Evolutionary conservation across 2,888 invertebrate species (phyloP).

Genomic region (Muscina levida): DNA sequence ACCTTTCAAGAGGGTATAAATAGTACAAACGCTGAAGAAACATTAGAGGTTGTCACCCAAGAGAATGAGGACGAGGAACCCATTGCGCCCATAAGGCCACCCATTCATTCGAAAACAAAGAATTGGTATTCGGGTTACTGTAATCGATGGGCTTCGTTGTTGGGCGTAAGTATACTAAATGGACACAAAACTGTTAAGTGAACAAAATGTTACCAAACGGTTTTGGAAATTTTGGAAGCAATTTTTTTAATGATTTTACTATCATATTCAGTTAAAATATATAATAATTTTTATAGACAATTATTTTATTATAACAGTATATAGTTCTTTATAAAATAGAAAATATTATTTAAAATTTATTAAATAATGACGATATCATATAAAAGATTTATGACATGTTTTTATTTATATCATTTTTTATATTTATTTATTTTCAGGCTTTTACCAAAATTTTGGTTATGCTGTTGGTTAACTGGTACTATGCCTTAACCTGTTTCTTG

Average conservation of each 20-base stretch:
- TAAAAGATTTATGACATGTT: too few relatives aligned
- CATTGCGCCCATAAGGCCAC: slow-evolving; percentile 82
- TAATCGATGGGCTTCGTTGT: slow-evolving; percentile 95
- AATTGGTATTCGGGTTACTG: slow-evolving; percentile 97
- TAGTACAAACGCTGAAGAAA: slow-evolving; percentile 70
- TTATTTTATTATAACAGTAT: too few relatives aligned
- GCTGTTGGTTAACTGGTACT: slow-evolving; percentile 96
- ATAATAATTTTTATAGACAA: too few relatives aligned
- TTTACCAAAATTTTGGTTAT: slow-evolving; percentile 92
- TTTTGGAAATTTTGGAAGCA: too few relatives aligned
- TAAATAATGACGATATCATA: too few relatives aligned
- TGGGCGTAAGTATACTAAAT: slow-evolving; percentile 94
- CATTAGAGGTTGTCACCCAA: slow-evolving; percentile 57
- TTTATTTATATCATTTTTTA: not conserved
- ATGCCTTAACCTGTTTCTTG: slow-evolving; percentile 90
- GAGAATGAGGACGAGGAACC: slow-evolving; percentile 80
- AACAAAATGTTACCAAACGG: too few relatives aligned
- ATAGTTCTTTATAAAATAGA: too few relatives aligned
- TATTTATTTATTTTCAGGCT: slow-evolving; percentile 83
- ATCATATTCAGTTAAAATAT: too few relatives aligned
- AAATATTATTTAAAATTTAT: too few relatives aligned
- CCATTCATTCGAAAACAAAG: slow-evolving; percentile 92
- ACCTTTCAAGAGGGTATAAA: slow-evolving; percentile 70
- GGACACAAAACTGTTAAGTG: too few relatives aligned
- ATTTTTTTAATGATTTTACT: too few relatives aligned